Evolutionary conservation across 2,888 invertebrate species (phyloP).

Genomic region (Abrostola tripartita): DNA sequence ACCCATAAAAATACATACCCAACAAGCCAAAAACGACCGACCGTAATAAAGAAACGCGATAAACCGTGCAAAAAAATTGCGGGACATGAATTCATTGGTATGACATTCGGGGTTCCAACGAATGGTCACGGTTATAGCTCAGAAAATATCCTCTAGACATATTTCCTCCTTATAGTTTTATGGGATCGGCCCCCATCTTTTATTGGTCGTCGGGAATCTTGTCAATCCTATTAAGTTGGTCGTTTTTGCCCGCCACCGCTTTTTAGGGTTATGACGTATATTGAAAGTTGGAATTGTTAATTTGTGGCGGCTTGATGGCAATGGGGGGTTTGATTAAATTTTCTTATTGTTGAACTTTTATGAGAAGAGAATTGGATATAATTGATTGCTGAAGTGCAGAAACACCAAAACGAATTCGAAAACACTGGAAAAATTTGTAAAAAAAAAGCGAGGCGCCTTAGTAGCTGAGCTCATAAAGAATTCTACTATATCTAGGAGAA

Average conservation of each 20-base stretch:
- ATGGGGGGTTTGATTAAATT: conserved; percentile 50
- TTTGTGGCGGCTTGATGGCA: conserved; percentile 66
- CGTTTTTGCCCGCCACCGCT: conserved; percentile 68
- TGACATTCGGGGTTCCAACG: conserved; percentile 83
- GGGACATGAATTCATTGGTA: conserved; percentile 87
- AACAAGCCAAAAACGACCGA: conserved; percentile 75
- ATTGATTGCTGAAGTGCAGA: conserved; percentile 14
- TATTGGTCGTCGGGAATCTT: conserved; percentile 84
- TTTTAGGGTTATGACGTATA: conserved; percentile 69
- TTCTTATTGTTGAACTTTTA: conserved; percentile 43
- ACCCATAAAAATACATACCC: conserved; percentile 74
- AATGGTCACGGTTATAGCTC: conserved; percentile 82
- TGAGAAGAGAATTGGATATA: conserved; percentile 20
- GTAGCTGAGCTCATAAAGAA: no score
- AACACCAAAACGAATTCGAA: not conserved
- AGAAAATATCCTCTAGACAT: conserved; percentile 73
- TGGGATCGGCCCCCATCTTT: conserved; percentile 82
- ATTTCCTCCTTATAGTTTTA: conserved; percentile 87
- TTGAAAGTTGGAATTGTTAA: conserved; percentile 75
- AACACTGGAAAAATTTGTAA: not conserved
- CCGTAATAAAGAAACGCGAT: conserved; percentile 87
- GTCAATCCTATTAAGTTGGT: conserved; percentile 82
- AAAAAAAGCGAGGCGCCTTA: no score
- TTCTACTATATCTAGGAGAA: no score
- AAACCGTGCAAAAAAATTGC: conserved; percentile 85